Conservation (phyloP, 2,113 vertebrate genomes). For the Beaufortia kweichowensis region DNA sequence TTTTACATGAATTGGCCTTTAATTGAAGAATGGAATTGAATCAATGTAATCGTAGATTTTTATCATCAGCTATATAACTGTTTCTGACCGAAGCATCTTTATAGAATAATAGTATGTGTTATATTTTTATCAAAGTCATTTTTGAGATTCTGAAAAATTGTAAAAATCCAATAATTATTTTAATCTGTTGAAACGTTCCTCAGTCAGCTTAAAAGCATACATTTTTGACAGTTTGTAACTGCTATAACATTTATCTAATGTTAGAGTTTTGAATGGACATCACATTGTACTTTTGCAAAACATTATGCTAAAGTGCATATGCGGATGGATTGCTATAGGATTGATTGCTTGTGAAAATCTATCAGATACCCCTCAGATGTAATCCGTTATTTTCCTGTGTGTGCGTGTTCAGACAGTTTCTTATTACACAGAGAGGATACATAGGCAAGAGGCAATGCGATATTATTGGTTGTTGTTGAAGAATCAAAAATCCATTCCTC, state of each 20-base stretch:
- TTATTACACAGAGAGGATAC: not conserved
- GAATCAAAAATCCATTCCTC: not conserved
- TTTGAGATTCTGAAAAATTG: constrained; percentile 2
- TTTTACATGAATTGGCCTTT: not conserved
- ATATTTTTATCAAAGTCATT: not conserved
- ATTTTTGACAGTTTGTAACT: not conserved
- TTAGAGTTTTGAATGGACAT: not conserved
- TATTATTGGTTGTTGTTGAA: not conserved
- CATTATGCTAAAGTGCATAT: constrained; percentile 62
- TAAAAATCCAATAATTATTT: not conserved
- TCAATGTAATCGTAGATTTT: not conserved
- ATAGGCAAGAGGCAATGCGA: constrained; percentile 2
- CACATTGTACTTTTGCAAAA: constrained; percentile 1
- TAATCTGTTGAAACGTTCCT: not conserved
- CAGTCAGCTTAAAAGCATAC: not conserved
- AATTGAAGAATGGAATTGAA: not conserved
- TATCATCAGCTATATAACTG: not conserved
- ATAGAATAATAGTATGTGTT: not conserved
- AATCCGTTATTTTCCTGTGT: not conserved
- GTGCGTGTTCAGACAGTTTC: not conserved
- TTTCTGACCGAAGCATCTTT: constrained; percentile 27
- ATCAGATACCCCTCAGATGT: not conserved
- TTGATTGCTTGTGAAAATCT: constrained; percentile 9
- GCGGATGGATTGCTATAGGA: constrained; percentile 59
- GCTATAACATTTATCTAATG: not conserved